Percentiles rank a stretch among this genome's conserved stretches.
These are phyloP conservation scores for Drosophila parthenogenetica DNA, from an alignment of 2,888 invertebrate genomes.

Conservation along the genomic window DNA sequence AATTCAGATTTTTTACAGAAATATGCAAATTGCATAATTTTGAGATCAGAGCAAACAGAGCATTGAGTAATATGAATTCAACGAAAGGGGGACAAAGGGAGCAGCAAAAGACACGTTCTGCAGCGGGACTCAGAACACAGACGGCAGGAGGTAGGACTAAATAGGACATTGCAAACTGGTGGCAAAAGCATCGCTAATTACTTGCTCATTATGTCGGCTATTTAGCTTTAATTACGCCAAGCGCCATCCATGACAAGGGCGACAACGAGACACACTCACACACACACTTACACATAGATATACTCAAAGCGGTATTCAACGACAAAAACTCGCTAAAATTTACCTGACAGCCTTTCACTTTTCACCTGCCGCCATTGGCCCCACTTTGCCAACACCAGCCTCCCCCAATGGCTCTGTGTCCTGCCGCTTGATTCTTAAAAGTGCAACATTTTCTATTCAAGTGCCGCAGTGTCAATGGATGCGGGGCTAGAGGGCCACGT, in stretches of 20 bases:
- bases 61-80: constrained; percentile 27
- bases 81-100: not conserved
- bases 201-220: constrained; percentile 82
- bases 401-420: not conserved
- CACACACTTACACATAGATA: constrained; percentile 21
- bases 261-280: constrained; percentile 51
- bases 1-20: constrained; percentile 13
- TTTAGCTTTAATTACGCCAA: constrained; percentile 81
- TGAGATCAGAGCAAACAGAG: constrained; percentile 23
- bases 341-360: constrained; percentile 65
- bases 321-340: constrained; percentile 66
- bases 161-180: constrained; percentile 53
- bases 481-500: too few species aligned
- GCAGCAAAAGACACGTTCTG: constrained; percentile 25
- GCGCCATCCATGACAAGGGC: constrained; percentile 71
- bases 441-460: constrained; percentile 71
- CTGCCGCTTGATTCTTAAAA: constrained; percentile 46
- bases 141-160: too few species aligned
- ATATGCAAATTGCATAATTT: constrained; percentile 44
- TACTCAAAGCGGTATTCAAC: constrained; percentile 59
- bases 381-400: constrained; percentile 2
- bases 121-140: constrained; percentile 9
- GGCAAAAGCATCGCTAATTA: constrained; percentile 77
- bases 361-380: constrained; percentile 55
- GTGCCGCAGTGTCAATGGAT: constrained; percentile 26